A percentile compares a stretch with the other conserved stretches of the same genome.
These are phyloP conservation scores for Ia io DNA, from an alignment of 2,113 vertebrate genomes.

Conservation along the genomic window DNA sequence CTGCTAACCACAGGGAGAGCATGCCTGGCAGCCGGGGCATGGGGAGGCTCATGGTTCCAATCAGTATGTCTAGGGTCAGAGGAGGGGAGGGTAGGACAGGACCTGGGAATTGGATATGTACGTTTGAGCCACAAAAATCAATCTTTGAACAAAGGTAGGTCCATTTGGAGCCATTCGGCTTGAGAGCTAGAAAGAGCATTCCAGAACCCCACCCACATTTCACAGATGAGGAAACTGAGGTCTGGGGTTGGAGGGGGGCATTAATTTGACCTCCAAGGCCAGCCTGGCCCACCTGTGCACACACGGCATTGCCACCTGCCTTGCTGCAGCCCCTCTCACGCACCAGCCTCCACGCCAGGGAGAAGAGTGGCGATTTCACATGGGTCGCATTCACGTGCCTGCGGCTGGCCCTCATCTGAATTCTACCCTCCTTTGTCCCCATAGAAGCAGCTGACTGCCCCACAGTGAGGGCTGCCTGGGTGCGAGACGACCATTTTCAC, in stretches of 20 bases:
- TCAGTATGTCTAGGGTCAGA: rapidly evolving
- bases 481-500: slow-evolving; percentile 54
- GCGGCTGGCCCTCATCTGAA: not conserved
- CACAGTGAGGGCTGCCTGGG: slow-evolving; percentile 33
- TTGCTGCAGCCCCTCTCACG: rapidly evolving
- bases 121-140: not conserved
- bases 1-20: not conserved
- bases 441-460: slow-evolving; percentile 67
- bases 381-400: not conserved
- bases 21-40: rapidly evolving
- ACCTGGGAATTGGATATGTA: not conserved
- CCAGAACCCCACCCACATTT: not conserved
- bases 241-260: too few species aligned
- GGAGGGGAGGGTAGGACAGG: not conserved
- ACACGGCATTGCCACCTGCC: rapidly evolving
- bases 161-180: not conserved
- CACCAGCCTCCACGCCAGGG: not conserved
- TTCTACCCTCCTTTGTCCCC: slow-evolving; percentile 40
- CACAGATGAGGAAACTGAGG: not conserved
- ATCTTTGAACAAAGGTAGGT: not conserved
- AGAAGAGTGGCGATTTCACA: slow-evolving; percentile 27
- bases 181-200: not conserved
- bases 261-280: not conserved
- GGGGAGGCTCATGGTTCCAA: rapidly evolving
- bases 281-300: rapidly evolving